phyloP scores from a whole-genome alignment of 2,888 invertebrate genomes.

The Electrophaes corylata region DNA sequence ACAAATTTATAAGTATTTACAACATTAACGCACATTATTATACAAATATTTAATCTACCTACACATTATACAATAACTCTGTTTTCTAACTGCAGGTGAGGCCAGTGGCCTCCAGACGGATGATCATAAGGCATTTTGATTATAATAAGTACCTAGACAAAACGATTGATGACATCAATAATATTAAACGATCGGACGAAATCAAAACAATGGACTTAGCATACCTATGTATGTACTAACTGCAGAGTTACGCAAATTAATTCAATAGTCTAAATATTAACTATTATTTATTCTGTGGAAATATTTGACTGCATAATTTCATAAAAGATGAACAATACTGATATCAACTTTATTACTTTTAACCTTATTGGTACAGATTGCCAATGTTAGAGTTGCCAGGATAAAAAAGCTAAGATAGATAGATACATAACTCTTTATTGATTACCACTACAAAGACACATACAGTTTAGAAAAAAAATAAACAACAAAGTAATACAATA shows the following conservation, averaged over 20 bases:
- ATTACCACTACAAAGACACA: no score
- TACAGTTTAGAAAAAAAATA: no score
- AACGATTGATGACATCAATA: conserved; percentile 37
- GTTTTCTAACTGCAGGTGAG: no score
- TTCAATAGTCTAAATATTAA: neutral
- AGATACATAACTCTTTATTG: no score
- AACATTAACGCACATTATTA: no score
- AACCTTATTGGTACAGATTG: conserved; percentile 1
- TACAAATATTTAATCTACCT: no score
- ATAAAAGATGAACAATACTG: conserved; percentile 19
- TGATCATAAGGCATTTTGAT: neutral
- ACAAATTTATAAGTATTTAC: no score
- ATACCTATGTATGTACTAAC: conserved; percentile 15
- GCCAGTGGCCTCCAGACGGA: neutral
- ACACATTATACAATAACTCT: no score
- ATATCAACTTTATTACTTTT: no score
- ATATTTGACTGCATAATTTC: conserved; percentile 17
- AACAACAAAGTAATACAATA: no score
- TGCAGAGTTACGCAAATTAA: conserved; percentile 21
- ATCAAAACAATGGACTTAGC: conserved; percentile 35
- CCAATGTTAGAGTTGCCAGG: conserved; percentile 3
- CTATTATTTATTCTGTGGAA: neutral
- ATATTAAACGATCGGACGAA: conserved; percentile 36
- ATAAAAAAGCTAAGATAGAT: neutral
- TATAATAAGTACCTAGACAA: conserved; percentile 18